Evolutionary conservation across 2,113 vertebrate genomes (phyloP).

Genomic region (Sula dactylatra): DNA sequence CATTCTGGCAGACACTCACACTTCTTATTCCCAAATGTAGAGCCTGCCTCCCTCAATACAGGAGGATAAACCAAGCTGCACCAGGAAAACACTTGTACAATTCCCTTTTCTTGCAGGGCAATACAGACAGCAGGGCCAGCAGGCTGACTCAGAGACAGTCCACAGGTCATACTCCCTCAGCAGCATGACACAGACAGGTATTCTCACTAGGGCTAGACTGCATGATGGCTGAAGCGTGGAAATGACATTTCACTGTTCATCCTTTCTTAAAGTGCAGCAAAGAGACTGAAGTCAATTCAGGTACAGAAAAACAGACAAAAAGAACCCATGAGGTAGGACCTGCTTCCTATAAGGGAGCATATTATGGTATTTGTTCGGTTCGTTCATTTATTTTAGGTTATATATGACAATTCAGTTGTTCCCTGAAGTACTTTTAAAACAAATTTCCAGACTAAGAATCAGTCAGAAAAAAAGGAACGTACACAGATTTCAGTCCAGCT

Average conservation of each 20-base stretch:
- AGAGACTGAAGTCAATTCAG: neutral
- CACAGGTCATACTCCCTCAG: neutral
- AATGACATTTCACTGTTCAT: neutral
- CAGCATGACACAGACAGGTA: neutral
- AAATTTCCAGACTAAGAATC: neutral
- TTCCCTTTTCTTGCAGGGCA: neutral
- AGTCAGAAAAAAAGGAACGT: neutral
- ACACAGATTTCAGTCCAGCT: neutral
- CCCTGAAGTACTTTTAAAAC: neutral
- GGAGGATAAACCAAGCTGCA: neutral
- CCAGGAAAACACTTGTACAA: neutral
- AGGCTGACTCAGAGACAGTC: neutral
- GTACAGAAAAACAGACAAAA: neutral
- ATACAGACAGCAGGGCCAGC: neutral
- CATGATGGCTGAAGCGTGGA: neutral
- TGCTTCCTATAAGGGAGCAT: neutral
- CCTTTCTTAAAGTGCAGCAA: too few relatives aligned
- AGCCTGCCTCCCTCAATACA: neutral
- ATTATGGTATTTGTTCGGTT: neutral
- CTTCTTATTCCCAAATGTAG: neutral
- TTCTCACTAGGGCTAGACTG: neutral
- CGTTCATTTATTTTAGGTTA: neutral
- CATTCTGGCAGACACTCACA: neutral
- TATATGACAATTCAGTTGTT: neutral
- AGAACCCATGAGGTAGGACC: neutral